Base-by-base conservation (phyloP, 2,888 invertebrate genomes). In the Cancer borealis region DNA sequence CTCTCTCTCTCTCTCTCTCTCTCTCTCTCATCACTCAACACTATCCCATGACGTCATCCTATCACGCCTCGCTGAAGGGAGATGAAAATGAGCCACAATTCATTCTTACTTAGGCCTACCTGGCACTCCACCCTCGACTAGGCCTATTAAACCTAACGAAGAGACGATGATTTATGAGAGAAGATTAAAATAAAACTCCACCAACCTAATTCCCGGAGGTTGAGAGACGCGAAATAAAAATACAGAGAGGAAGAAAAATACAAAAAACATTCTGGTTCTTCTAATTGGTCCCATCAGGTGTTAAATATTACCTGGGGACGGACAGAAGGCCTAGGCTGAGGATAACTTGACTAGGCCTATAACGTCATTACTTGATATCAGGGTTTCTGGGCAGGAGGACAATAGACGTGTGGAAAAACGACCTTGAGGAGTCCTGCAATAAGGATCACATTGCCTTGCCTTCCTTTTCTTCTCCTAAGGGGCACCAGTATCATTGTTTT, bases 1-100 rank as follows among this genome's bases (percentile, higher is more conserved):
- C 66, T 66, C 39, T 17, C 46, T 88, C 30, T 39, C 88, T 45
- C 17, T 46, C 88, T 45, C 39, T 89, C 46, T 89, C 89, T 89
- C 14, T 46, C 47, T 49, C 47, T 89, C 21, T 89, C 26, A 60
- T 60, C 17, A 21, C 60, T 4, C 17, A 17, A 21, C 60, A 60
- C 60, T 60, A 21, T 21, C 21, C 60, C 3, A 3, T 60, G 60
- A 60, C 73, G 26, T 26, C 73, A 60, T 73, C 73, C n/a, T 73
- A n/a, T 10, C 73, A 26, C 5, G 73, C 73, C 90, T 30, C 45
- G 3, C 21, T 17, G 46, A 88, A 21, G 1, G n/a, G 2, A 47
- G 21, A 47, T 26, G 4, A 4, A 90, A 90, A n/a, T n/a, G n/a
- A n/a, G n/a, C 73, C 49, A 30, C 17, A 49, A n/a, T 49, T 45